Percentiles rank a stretch among this genome's conserved stretches.
Evolutionary conservation across 1,140 invertebrate genomes (phyloP).

Genomic region (Ridgeia piscesae): DNA sequence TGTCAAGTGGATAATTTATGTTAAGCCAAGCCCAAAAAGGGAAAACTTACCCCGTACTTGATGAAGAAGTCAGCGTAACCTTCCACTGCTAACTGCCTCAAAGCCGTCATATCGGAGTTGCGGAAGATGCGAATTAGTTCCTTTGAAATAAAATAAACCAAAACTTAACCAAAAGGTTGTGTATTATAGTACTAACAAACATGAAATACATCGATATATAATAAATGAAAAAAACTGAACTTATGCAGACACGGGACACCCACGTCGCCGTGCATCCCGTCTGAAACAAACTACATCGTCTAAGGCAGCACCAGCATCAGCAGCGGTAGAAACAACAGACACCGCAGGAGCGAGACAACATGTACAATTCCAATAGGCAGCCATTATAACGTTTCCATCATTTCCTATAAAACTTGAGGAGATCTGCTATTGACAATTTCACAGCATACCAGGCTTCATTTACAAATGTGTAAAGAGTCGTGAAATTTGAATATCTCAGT

Average conservation of each 20-base stretch:
- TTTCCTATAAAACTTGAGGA: too few species aligned
- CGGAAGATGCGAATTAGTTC: conserved; percentile 36
- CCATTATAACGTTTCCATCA: too few species aligned
- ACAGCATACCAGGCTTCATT: too few species aligned
- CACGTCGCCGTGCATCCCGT: conserved; percentile 41
- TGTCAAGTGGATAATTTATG: neutral
- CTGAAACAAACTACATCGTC: conserved; percentile 29
- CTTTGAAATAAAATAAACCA: conserved; percentile 27
- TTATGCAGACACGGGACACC: too few species aligned
- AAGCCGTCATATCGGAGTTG: conserved; percentile 32
- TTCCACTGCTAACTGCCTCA: conserved; percentile 34
- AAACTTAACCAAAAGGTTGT: neutral
- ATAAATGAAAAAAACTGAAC: too few species aligned
- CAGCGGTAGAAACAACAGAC: neutral
- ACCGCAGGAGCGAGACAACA: neutral
- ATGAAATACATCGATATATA: neutral
- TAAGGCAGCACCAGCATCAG: too few species aligned
- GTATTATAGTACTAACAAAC: too few species aligned
- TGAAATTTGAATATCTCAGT: too few species aligned
- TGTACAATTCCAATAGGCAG: neutral
- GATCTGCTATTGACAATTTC: too few species aligned
- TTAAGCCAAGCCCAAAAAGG: neutral
- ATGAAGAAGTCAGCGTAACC: conserved; percentile 42
- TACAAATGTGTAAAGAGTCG: too few species aligned
- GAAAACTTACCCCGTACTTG: conserved; percentile 40